Evolutionary conservation across 2,113 vertebrate genomes (phyloP).

Genomic region (Brachionichthys hirsutus): DNA sequence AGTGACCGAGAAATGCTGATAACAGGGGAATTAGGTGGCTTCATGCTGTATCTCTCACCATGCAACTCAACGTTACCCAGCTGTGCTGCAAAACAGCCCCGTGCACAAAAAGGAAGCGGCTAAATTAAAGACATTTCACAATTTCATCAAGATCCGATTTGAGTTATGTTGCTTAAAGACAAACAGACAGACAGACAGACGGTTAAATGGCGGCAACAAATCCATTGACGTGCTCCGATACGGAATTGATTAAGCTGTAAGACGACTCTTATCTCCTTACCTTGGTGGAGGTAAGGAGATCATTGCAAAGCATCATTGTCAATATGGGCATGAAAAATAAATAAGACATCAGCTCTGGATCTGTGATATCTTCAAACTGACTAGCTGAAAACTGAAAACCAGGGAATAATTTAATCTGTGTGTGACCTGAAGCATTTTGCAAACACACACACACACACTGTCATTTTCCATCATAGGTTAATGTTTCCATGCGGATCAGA

Average conservation of each 20-base stretch:
- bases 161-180: too few species aligned
- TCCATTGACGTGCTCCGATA: too few species aligned
- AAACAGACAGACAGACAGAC: too few species aligned
- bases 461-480: not conserved
- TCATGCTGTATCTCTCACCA: conserved; percentile 66
- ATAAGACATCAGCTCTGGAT: too few species aligned
- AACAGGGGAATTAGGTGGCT: conserved; percentile 55
- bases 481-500: conserved; percentile 6
- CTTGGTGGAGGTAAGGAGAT: too few species aligned
- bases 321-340: too few species aligned
- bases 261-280: too few species aligned
- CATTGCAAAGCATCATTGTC: too few species aligned
- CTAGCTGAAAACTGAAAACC: too few species aligned
- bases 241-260: too few species aligned
- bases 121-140: conserved; percentile 38
- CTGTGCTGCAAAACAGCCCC: conserved; percentile 57
- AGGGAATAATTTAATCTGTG: not conserved
- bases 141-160: conserved; percentile 36
- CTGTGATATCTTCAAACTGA: too few species aligned
- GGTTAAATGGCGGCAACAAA: too few species aligned
- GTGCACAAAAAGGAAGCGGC: conserved; percentile 38
- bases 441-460: not conserved
- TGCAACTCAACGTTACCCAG: conserved; percentile 70
- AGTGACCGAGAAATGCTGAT: conserved; percentile 70
- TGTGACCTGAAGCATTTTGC: not conserved